Percentiles rank a stretch among this genome's conserved stretches.
phyloP scores from a whole-genome alignment of 2,888 invertebrate species.

The Lingula anatina region DNA sequence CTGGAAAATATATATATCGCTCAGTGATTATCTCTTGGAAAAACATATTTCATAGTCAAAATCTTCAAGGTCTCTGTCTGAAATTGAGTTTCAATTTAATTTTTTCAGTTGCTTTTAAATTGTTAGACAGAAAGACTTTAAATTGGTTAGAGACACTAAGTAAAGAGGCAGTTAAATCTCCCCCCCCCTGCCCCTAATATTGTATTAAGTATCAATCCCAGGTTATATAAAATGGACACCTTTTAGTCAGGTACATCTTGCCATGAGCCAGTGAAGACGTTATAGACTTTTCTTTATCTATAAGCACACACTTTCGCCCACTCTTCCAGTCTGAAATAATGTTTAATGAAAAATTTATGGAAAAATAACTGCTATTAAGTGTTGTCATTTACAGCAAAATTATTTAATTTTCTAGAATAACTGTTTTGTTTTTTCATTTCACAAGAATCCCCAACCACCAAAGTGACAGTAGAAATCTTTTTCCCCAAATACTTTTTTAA shows the following conservation, averaged over 20 bases:
- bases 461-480: not conserved
- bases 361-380: no score
- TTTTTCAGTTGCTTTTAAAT: not conserved
- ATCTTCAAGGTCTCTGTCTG: slow-evolving; percentile 11
- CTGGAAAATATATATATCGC: slow-evolving; percentile 20
- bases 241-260: slow-evolving; percentile 44
- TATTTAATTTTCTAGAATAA: no score
- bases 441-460: not conserved
- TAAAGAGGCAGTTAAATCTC: not conserved
- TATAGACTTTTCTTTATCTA: slow-evolving; percentile 49
- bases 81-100: not conserved
- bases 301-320: slow-evolving; percentile 49
- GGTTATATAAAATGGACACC: slow-evolving; percentile 21
- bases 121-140: not conserved
- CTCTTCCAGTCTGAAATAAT: slow-evolving; percentile 45
- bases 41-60: no score
- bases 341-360: not conserved
- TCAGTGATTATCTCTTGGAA: no score
- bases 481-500: not conserved
- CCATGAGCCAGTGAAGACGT: slow-evolving; percentile 50
- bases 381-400: no score
- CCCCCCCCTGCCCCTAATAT: not conserved
- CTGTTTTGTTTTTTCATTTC: no score
- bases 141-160: not conserved
- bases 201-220: not conserved